Percentiles rank a stretch among this genome's conserved stretches.
phyloP scores from a whole-genome alignment of 2,797 vertebrate species.

The Muscicapa comitata region DNA sequence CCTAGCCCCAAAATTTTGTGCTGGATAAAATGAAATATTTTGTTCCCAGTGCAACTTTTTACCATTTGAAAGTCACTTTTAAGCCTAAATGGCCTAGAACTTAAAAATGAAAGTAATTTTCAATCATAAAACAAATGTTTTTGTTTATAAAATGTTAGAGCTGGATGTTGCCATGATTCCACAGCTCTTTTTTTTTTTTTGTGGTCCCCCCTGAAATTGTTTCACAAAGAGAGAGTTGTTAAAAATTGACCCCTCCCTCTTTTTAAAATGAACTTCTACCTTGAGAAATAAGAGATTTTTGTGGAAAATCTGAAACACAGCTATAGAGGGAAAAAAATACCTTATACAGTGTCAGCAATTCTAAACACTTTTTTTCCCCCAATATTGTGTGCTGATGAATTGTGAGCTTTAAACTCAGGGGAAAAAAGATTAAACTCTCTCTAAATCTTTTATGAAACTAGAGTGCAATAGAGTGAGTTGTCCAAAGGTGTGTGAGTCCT shows the following conservation, averaged over 20 bases:
- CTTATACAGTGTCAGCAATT: not conserved
- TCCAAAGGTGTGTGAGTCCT: not conserved
- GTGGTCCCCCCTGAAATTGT: not conserved
- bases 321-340: not conserved
- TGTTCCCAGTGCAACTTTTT: not conserved
- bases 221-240: not conserved
- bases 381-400: not conserved
- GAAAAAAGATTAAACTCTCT: not conserved
- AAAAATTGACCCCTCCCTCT: not conserved
- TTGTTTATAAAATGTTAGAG: slow-evolving; percentile 15
- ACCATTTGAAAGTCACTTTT: not conserved
- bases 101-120: slow-evolving; percentile 19
- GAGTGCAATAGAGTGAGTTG: not conserved
- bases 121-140: slow-evolving; percentile 36
- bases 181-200: not conserved
- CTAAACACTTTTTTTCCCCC: not conserved
- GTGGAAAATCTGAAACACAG: not conserved
- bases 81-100: slow-evolving; percentile 13
- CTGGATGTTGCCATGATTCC: not conserved
- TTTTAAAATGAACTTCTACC: not conserved
- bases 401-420: not conserved
- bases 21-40: not conserved
- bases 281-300: not conserved
- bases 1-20: not conserved
- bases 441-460: not conserved